Base-by-base conservation (phyloP, 2,888 invertebrate species). In the Panopea generosa region DNA sequence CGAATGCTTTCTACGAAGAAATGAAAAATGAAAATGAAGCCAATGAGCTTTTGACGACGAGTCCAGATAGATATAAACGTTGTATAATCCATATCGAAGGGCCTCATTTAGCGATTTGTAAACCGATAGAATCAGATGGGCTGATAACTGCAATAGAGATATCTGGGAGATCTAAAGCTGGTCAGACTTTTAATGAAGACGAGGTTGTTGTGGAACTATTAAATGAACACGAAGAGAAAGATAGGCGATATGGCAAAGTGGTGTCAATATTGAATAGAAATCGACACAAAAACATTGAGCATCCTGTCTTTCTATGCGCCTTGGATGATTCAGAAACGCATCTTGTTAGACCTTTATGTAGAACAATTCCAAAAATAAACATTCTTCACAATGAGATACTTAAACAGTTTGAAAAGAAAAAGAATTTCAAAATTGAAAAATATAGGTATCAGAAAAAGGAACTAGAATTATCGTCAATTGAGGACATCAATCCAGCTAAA, bases 311-410 rank as follows among this genome's bases (percentile, higher is more conserved):
- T 27, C 66, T 77, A 0, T 87, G 87, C 60, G 82, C 81, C 1
- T 45, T 84, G 9, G 85, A 86, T 57, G 82, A 82, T 33, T 61
- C 61, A 16, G 78, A 79, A 27, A 75, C 71, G 3, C 71, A 84
- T 53, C 61, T 86, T 16, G 82, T 86, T 67, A 52, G 69, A 18
- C 87, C 87, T 2, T 59, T 87, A n/a, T 86, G 85, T 45, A 85
- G 83, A 71, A 86, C 86, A 2, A 66, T 87, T 7, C 86, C 87
- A 18, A 87, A 87, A 56, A 78, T 87, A 2, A 73, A 78, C n/a
- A 65, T 82, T 11, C 22, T 82, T 2, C 57, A 82, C 33, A 47
- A 59, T 38, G 43, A 66, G 33, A 65, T 69, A 26, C 24, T 26
- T 7, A 27, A 59, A 38, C 56, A 55, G 14, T 69, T 18, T 55